Percentiles rank a stretch among this genome's conserved stretches.
Evolutionary conservation across 2,888 invertebrate genomes (phyloP).

Genomic region (Philereme transversata): DNA sequence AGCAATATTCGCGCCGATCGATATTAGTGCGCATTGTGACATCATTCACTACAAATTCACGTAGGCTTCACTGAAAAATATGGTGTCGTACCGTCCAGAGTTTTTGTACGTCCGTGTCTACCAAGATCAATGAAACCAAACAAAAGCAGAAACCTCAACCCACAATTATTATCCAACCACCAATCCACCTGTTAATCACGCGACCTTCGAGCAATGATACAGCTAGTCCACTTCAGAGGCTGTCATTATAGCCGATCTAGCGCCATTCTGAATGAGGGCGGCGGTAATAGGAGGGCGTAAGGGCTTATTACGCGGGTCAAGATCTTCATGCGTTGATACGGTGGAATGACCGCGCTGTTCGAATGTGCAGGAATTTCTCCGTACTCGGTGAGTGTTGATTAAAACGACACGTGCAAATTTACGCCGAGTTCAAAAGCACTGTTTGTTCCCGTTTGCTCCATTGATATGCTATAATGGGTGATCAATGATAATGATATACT

Average conservation of each 20-base stretch:
- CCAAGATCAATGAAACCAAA: constrained; percentile 20
- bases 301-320: constrained; percentile 37
- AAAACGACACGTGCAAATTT: too few species aligned
- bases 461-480: too few species aligned
- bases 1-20: too few species aligned
- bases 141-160: constrained; percentile 12
- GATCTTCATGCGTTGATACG: constrained; percentile 35
- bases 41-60: too few species aligned
- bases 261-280: constrained; percentile 35
- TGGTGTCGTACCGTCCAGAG: too few species aligned
- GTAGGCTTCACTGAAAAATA: too few species aligned
- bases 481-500: too few species aligned
- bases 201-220: constrained; percentile 29
- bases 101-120: too few species aligned
- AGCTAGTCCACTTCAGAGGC: constrained; percentile 25
- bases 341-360: constrained; percentile 30
- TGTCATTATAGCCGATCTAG: constrained; percentile 41
- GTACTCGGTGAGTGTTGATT: neutral
- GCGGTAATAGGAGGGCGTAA: constrained; percentile 30
- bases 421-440: too few species aligned
- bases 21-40: too few species aligned
- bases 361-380: constrained; percentile 27
- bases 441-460: too few species aligned
- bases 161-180: constrained; percentile 9
- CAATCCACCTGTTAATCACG: constrained; percentile 60